Evolutionary conservation across 2,888 invertebrate genomes (phyloP).

Genomic region (Synergus japonicus): DNA sequence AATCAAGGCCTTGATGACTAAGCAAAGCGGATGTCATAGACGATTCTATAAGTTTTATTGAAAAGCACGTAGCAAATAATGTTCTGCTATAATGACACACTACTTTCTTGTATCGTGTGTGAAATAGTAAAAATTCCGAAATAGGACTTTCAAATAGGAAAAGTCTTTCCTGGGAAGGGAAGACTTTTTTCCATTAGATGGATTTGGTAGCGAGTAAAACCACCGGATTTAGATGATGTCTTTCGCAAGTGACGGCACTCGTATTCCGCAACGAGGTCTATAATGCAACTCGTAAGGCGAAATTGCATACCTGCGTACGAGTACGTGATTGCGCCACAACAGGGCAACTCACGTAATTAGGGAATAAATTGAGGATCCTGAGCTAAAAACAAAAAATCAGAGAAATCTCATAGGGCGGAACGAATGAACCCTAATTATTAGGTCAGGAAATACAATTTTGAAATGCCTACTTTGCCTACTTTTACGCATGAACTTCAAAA

Average conservation of each 20-base stretch:
- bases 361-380: conserved; percentile 12
- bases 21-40: too few relatives aligned
- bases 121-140: conserved; percentile 29
- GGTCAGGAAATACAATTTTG: not conserved
- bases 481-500: not conserved
- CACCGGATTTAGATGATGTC: conserved; percentile 33
- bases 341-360: conserved; percentile 32
- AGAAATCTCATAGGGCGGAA: not conserved
- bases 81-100: not conserved
- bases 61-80: not conserved
- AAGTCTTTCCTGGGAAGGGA: not conserved
- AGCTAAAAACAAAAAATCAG: not conserved
- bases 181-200: conserved; percentile 35
- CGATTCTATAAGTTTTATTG: not conserved
- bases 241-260: conserved; percentile 33
- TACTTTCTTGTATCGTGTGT: conserved; percentile 1
- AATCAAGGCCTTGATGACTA: too few relatives aligned
- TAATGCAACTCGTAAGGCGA: conserved; percentile 25
- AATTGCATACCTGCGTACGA: conserved; percentile 28
- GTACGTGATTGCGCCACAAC: conserved; percentile 11
- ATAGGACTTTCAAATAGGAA: conserved; percentile 1
- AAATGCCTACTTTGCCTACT: not conserved
- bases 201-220: conserved; percentile 30
- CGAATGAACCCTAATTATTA: not conserved
- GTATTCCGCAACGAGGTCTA: conserved; percentile 36